These are phyloP conservation scores for Aphis gossypii DNA, from an alignment of 1,140 invertebrate species.

Conservation along the genomic window DNA sequence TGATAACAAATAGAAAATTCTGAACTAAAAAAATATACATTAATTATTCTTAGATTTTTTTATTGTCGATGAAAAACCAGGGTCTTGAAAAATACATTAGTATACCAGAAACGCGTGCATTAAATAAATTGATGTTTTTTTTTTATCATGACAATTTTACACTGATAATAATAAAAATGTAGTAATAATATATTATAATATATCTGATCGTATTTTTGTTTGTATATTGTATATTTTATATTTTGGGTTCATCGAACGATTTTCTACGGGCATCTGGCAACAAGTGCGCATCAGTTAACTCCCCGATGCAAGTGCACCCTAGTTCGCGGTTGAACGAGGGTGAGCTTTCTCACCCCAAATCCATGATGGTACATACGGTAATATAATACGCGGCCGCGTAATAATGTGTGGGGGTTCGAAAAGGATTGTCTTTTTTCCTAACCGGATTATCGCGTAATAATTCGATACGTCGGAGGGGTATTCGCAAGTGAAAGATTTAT, in stretches of 20 bases:
- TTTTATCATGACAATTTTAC: not conserved
- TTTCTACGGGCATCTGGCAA: constrained; percentile 27
- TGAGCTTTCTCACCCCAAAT: not conserved
- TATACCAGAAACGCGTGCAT: not conserved
- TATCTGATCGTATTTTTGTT: not conserved
- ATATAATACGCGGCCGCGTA: not conserved
- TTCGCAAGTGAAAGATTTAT: not conserved
- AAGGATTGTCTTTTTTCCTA: not conserved
- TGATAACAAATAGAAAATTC: no score
- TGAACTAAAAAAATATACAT: no score
- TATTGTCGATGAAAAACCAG: no score
- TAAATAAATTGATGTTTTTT: not conserved
- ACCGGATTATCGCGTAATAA: not conserved
- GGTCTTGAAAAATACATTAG: not conserved
- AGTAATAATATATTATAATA: not conserved
- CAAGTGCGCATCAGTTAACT: not conserved
- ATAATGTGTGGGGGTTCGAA: not conserved
- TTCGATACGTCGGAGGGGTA: not conserved
- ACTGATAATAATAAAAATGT: not conserved
- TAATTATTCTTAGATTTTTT: no score
- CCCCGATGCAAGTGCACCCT: not conserved
- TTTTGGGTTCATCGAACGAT: not conserved
- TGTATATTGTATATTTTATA: not conserved
- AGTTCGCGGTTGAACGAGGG: not conserved
- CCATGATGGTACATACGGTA: not conserved